Evolutionary conservation across 2,113 vertebrate species (phyloP), one percentile per base, ranked within the genome.

Genomic region (Tupaia chinensis): DNA sequence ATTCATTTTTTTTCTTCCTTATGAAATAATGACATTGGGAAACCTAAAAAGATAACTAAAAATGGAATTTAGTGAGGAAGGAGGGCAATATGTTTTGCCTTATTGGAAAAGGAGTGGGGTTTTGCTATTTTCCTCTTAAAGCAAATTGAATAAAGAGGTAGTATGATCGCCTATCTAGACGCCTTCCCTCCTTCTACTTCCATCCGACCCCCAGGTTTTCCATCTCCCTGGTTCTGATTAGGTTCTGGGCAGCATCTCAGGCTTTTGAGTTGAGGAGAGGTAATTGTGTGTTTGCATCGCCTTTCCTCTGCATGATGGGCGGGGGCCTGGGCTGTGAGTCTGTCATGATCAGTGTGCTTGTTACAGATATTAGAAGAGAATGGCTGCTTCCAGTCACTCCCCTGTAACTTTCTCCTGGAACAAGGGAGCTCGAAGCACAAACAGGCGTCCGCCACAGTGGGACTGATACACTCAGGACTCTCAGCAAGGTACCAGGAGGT

Each of bases 41-140:
- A 94, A 94, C 7, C 2, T 70, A 66, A 82, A 60, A 86, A 60
- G 12, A 60, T 53, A 58, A 68, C 27, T 56, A n/a, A 85, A 79
- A 84, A 87, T 92, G 61, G 34, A 95, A 77, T 85, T 96, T 66
- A 82, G 66, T 56, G 16, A 93, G 54, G 53, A 86, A 54, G 2
- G 29, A 58, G 58, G 19, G 5, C 17, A 87, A 89, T 79, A 32
- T 60, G 32, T 34, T 89, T 97, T 77, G 1, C 27, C 29, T 81
- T 66, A n/a, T 44, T 65, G 32, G 32, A 56, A 86, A 82, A 22
- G 25, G 16, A 89, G n/a, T 53, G 54, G 19, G 1, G 13, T 22
- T 87, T 88, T 83, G 61, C 65, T n/a, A 19, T 27, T 89, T 86
- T 65, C 44, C 25, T 83, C 27, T 80, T 87, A 87, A 89, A 81